Base-by-base conservation (phyloP, 2,797 vertebrate species). In the Gobio occitaniae region DNA sequence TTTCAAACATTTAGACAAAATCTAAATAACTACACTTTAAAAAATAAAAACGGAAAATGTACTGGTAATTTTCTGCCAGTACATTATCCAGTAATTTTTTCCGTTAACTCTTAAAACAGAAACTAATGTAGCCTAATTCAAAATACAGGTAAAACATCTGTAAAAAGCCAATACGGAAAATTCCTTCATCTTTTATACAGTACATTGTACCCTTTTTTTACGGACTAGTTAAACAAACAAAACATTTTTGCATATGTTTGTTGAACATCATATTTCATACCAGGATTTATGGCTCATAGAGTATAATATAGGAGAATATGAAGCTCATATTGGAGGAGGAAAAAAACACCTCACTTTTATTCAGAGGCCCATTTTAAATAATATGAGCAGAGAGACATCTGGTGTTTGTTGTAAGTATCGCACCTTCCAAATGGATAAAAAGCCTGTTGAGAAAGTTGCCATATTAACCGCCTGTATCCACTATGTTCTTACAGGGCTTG, bases 341-440 rank as follows among this genome's bases (percentile, higher is more conserved):
- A 25, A 61, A 47, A 61, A 61, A 61, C 10, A n/a, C 0, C 21
- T n/a, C 21, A 25, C 59, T 12, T 61, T 61, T 61, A 61, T 25
- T 61, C n/a, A 25, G 11, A 12, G 11, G n/a, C 2, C 59, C 11
- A 2, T 63, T 2, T 63, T 63, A 19, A 56, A 77, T 66, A 36
- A 68, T 47, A 72, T 54, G 48, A 74, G n/a, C 44, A 54, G 44
- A 50, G 54, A 36, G 77, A 85, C 84, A 74, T 66, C 84, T 85
- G 11, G 77, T 80, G 84, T 74, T 61, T 79, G 16, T 66, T 74
- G 21, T 66, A 80, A 66, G 77, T 72, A 85, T 66, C 21, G 11
- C 69, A 79, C 21, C 17, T 50, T 71, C 25, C 69, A 72, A 48
- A 32, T 71, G 16, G 11, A 65, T 3, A 15, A 78, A 50, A 66